These are phyloP conservation scores for Panurus biarmicus DNA, from an alignment of 2,113 vertebrate genomes.

Conservation along the genomic window DNA sequence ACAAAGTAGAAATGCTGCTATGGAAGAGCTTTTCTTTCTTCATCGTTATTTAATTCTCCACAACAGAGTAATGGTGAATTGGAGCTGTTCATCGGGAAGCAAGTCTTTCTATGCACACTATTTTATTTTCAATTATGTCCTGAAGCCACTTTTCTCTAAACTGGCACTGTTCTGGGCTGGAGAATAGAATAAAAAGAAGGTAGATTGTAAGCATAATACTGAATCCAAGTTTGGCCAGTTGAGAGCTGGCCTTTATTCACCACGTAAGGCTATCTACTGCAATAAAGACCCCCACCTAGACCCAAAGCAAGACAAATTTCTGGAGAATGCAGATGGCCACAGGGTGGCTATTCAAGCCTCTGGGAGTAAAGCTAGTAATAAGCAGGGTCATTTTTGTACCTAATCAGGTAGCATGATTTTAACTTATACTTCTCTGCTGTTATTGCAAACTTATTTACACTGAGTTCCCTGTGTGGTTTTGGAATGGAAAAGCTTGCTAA, in stretches of 20 bases:
- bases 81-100: not conserved
- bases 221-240: not conserved
- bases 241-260: not conserved
- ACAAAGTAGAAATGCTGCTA: not conserved
- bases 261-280: not conserved
- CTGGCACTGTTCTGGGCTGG: slow-evolving; percentile 57
- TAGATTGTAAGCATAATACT: not conserved
- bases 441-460: not conserved
- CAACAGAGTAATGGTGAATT: not conserved
- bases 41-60: not conserved
- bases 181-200: not conserved
- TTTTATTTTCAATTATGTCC: slow-evolving; percentile 66
- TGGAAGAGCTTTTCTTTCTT: not conserved
- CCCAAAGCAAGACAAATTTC: not conserved
- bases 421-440: not conserved
- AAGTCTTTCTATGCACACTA: slow-evolving; percentile 3
- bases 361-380: not conserved
- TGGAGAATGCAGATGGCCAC: not conserved
- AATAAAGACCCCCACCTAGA: not conserved
- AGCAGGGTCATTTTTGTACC: not conserved
- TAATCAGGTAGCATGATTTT: not conserved
- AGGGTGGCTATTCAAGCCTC: not conserved
- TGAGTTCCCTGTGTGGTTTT: not conserved
- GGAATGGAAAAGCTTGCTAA: not conserved
- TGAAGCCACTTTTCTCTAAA: slow-evolving; percentile 69